Percentiles rank a stretch among this genome's conserved stretches.
Conservation (phyloP, 2,888 invertebrate species). For the Drosophila tripunctata region DNA sequence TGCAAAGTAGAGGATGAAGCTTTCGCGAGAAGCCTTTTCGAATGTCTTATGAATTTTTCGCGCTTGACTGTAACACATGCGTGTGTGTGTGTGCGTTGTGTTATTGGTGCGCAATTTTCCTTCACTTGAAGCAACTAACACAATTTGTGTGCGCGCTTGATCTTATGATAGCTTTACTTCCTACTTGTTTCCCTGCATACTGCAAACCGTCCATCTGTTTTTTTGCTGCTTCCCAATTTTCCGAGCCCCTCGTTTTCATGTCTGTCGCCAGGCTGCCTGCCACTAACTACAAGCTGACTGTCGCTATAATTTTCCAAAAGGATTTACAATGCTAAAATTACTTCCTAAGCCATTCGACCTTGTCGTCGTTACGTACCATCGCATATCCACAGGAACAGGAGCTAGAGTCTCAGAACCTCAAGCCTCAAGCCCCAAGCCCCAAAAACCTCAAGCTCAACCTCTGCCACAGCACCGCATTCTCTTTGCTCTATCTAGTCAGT, state of each 20-base stretch:
- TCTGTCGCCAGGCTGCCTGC: slow-evolving; percentile 38
- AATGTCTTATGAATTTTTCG: slow-evolving; percentile 71
- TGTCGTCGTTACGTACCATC: slow-evolving; percentile 64
- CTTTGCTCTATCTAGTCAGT: slow-evolving; percentile 19
- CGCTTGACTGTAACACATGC: slow-evolving; percentile 48
- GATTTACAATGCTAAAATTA: slow-evolving; percentile 79
- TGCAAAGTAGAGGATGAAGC: no score
- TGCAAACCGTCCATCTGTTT: neutral
- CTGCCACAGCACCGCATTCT: slow-evolving; percentile 3
- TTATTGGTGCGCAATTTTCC: slow-evolving; percentile 52
- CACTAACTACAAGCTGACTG: slow-evolving; percentile 77
- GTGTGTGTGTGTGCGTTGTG: slow-evolving; percentile 35
- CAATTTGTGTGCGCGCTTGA: slow-evolving; percentile 67
- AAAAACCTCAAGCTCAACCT: slow-evolving; percentile 4
- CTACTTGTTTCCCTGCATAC: neutral
- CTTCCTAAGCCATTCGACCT: slow-evolving; percentile 78
- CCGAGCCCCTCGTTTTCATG: neutral
- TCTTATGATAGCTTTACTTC: slow-evolving; percentile 62
- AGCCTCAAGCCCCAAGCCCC: neutral
- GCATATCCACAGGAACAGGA: slow-evolving; percentile 26
- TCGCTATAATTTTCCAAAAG: slow-evolving; percentile 78
- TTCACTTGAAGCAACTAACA: slow-evolving; percentile 61
- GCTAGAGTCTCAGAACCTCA: slow-evolving; percentile 3
- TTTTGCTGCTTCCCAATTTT: neutral
- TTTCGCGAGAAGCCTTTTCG: slow-evolving; percentile 40